Evolutionary conservation across 2,888 invertebrate genomes (phyloP), one percentile per base, ranked within the genome.

Genomic region (Cordilura impudica): DNA sequence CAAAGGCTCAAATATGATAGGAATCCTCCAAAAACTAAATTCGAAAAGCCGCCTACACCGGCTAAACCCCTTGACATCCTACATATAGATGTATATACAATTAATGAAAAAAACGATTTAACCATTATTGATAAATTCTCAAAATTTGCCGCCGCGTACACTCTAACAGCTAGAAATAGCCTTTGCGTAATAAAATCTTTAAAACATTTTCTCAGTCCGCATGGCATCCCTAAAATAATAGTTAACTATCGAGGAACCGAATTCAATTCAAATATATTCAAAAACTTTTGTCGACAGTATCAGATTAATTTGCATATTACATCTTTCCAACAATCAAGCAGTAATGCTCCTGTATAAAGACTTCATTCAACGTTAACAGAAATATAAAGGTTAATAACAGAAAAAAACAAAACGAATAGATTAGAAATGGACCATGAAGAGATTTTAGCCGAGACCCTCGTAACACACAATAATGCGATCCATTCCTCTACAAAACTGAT

Each of bases 281-380:
- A 72, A 19, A 76, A 72, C 39, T 80, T 80, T 61, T 80, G 61
- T 26, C 23, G 18, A 14, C 75, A 80, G 53, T 69, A 61, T n/a
- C 12, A 67, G 10, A 69, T 69, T 19, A 18, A 39, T 4, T 39
- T 70, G 4, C 76, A 80, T 10, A 53, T 49, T 7, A 77, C 72
- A 4, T 75, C 75, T 12, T 75, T 71, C 31, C 71, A 79, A 35
- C 75, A 80, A 49, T 45, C 45, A 21, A 67, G 47, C 29, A 56
- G 56, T 12, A 67, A 56, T 45, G 18, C 29, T n/a, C n/a, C 39
- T 16, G 39, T 53, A 4, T n/a, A 51, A 21, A 51, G 65, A 65
- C 35, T 65, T 18, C 53, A 66, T 21, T 66, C 23, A 3, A 53
- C 66, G n/a, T 14, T 66, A 39, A 66, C 53, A 2, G 66, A 66